Evolutionary conservation across 2,113 vertebrate genomes (phyloP), one percentile per base, ranked within the genome.

Genomic region (Platysteira castanea): DNA sequence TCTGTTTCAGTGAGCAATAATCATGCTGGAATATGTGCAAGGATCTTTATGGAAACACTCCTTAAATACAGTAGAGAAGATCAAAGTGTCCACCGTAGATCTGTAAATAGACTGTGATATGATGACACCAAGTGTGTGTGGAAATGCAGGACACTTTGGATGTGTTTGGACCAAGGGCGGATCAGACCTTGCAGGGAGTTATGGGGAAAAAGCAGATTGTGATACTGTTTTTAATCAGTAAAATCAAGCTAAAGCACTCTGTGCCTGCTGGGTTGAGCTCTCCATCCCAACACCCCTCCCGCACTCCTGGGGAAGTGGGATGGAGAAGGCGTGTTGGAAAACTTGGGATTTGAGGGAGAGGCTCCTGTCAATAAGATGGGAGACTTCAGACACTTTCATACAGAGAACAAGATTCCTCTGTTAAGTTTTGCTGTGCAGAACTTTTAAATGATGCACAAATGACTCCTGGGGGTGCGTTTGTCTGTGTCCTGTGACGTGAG

Each of bases 241-340:
- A 35, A 68, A 21, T 46, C 26, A 42, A n/a, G 52, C 7, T 14
- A 26, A 74, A 87, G 31, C 6, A 3, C 39, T 60, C 47, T 54
- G 68, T 74, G 14, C 21, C 46, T 93, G 37, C 49, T 87, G 73
- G 73, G 46, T 28, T 3, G 2, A 95, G 50, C 4, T 78, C 46
- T 47, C 19, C 39, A 27, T 33, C 63, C 77, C 71, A 30, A 9
- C 35, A 21, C 6, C 30, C 35, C 17, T 11, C 41, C 30, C 9
- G 0, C 9, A 5, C 15, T 30, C 18, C 54, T 0, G 0, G 31
- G 30, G 26, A 57, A 46, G n/a, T 1, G 15, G 76, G 60, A 15
- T 27, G 69, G 47, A 82, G 52, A 85, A 54, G 44, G 19, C 1
- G 1, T 11, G 8, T 19, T 33, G 31, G 67, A 61, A 49, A 10